A percentile compares a stretch with the other conserved stretches of the same genome.
Evolutionary conservation across 2,888 invertebrate genomes (phyloP).

Genomic region (Nomada lathburiana): DNA sequence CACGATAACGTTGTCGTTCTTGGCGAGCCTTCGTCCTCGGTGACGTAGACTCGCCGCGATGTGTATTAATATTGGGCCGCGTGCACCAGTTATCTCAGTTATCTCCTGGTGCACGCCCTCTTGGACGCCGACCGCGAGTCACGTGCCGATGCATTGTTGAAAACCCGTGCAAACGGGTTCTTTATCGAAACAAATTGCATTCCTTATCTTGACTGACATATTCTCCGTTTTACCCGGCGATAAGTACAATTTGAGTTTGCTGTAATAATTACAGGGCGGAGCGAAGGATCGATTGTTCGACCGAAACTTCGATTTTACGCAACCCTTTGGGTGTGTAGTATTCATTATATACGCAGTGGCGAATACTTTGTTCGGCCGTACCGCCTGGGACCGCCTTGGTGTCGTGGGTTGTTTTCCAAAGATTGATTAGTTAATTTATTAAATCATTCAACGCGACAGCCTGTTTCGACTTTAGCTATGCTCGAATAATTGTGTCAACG

Average conservation of each 20-base stretch:
- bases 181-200: neutral
- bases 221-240: neutral
- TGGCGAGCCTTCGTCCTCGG: constrained; percentile 48
- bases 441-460: neutral
- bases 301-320: no score
- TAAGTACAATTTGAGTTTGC: no score
- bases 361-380: no score
- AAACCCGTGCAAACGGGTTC: constrained; percentile 22
- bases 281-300: no score
- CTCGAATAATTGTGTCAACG: neutral
- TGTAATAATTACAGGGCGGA: no score
- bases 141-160: constrained; percentile 45
- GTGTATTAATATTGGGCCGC: constrained; percentile 31
- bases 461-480: neutral
- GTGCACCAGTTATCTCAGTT: constrained; percentile 45
- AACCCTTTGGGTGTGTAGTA: no score
- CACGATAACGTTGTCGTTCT: constrained; percentile 69
- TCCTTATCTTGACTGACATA: neutral
- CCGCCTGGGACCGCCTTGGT: no score
- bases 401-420: neutral
- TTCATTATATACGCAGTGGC: no score
- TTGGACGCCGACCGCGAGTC: constrained; percentile 41
- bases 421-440: neutral
- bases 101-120: constrained; percentile 49
- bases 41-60: constrained; percentile 26